These are phyloP conservation scores for Albula goreensis DNA, from an alignment of 2,113 vertebrate species.

Conservation along the genomic window DNA sequence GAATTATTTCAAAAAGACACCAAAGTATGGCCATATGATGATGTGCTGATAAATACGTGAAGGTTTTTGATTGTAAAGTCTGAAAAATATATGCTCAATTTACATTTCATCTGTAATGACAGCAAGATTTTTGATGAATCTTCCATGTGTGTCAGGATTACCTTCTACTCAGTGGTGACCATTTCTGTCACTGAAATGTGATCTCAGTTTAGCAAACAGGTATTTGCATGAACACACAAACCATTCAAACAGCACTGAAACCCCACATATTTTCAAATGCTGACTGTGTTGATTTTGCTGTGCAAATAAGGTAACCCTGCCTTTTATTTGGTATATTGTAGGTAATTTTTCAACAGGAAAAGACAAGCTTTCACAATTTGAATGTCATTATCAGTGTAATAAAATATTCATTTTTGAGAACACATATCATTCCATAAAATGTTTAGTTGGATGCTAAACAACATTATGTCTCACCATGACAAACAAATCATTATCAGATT, in stretches of 20 bases:
- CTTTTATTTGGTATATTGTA: conserved; percentile 6
- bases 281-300: neutral
- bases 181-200: neutral
- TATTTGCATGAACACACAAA: neutral
- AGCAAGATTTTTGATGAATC: neutral
- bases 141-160: neutral
- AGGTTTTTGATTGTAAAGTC: neutral
- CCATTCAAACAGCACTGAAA: neutral
- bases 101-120: neutral
- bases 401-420: no score
- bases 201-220: neutral
- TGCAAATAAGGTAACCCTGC: neutral
- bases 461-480: neutral
- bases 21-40: neutral
- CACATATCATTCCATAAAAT: no score
- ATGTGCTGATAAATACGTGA: neutral
- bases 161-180: neutral
- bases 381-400: neutral
- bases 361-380: neutral
- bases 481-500: neutral
- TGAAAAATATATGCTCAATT: neutral
- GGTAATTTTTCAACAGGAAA: neutral
- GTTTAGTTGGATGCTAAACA: neutral
- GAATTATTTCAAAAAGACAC: neutral
- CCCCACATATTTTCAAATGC: neutral